Evolutionary conservation across 2,888 invertebrate species (phyloP), one percentile per base, ranked within the genome.

Genomic region (Bellardia bayeri): DNA sequence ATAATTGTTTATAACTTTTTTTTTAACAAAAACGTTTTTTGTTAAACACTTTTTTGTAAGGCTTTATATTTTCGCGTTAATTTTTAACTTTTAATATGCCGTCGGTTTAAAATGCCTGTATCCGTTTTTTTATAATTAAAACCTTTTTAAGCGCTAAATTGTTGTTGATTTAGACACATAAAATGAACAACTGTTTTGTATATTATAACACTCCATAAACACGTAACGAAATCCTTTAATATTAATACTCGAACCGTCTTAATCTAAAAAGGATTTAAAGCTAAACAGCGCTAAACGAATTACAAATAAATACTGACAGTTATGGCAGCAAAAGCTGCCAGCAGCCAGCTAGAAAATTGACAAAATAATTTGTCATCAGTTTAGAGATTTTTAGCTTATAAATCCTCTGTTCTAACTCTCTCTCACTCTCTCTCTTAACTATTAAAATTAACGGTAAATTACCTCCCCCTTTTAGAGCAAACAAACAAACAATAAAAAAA

Each of bases 241-340:
- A 30, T 23, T 40, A 58, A 42, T 2, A n/a, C 4, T 51, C 5
- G n/a, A n/a, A 75, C 11, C 45, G 45, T 63, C 64, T 40, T 72
- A 66, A 64, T 51, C 30, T 16, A 49, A 78, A 83, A 83, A 75
- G 81, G 68, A 76, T 81, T 87, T 78, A 84, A 81, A 80, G 75
- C 49, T 87, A 87, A 87, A 87, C 87, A 87, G 51, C 64, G 79
- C 58, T 87, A 87, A 87, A 87, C 79, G 87, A 85, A 87, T 87
- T 87, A 87, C 87, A 82, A 87, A 79, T 87, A 87, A 87, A 85
- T 66, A 87, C 87, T 87, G 78, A 74, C 87, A 81, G 84, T 84
- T 76, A 78, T 49, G 9, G 40, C 40, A 23, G 6, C 42, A 49
- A 75, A 83, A 83, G 74, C 75, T 80, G 14, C 61, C 23, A 33